A percentile compares a stretch with the other conserved stretches of the same genome.
phyloP scores from a whole-genome alignment of 2,888 invertebrate genomes.

The Diploptera punctata region DNA sequence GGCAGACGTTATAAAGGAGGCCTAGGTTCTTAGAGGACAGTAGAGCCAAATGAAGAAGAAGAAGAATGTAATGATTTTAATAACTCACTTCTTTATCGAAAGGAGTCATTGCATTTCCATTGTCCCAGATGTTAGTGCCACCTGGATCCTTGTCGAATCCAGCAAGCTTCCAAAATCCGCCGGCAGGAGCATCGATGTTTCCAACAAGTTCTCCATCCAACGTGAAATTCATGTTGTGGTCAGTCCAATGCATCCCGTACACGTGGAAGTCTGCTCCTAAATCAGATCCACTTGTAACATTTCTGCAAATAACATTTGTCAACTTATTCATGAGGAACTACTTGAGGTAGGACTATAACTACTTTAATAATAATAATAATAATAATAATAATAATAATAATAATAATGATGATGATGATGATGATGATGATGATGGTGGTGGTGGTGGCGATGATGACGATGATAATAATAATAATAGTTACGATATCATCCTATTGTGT shows the following conservation, averaged over 20 bases:
- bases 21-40: no score
- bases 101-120: conserved; percentile 46
- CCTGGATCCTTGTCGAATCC: conserved; percentile 38
- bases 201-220: conserved; percentile 23
- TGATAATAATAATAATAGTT: no score
- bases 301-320: conserved; percentile 30
- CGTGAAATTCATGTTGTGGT: conserved; percentile 39
- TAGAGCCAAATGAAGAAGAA: no score
- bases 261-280: conserved; percentile 47
- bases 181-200: conserved; percentile 22
- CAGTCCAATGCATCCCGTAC: conserved; percentile 48
- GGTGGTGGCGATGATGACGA: no score
- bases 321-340: conserved; percentile 30
- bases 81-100: conserved; percentile 46
- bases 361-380: no score
- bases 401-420: no score
- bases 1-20: no score
- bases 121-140: conserved; percentile 46
- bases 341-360: neutral
- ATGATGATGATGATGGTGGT: no score
- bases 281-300: no score
- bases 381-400: no score
- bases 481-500: no score
- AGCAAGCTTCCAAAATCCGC: conserved; percentile 41
- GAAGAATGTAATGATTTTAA: no score